Evolutionary conservation across 92 coral and sea anemone genomes (phyloP).

Genomic region (Paramuricea clavata): DNA sequence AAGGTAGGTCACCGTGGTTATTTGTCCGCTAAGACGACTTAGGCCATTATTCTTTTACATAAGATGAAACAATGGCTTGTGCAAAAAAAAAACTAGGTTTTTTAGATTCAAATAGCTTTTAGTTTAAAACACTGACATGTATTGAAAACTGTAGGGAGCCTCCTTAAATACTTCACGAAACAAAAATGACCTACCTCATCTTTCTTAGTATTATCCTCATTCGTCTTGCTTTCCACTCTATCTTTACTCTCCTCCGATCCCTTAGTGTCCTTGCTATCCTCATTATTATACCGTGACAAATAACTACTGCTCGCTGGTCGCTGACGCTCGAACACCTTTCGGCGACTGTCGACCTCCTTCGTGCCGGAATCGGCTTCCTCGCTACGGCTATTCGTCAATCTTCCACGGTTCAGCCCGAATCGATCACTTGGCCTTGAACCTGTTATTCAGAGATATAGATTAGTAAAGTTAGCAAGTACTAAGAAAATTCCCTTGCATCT

Average conservation of each 20-base stretch:
- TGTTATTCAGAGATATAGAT: not conserved
- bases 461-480: no score
- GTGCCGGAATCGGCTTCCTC: slow-evolving; percentile 23
- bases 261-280: slow-evolving; percentile 61
- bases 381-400: not conserved
- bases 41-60: no score
- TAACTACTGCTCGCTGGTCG: slow-evolving; percentile 26
- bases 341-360: slow-evolving; percentile 37
- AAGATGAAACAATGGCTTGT: no score
- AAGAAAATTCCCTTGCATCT: no score
- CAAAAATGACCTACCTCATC: slow-evolving; percentile 52
- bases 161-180: no score
- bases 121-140: no score
- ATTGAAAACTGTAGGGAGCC: no score
- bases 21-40: no score
- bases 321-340: slow-evolving; percentile 30
- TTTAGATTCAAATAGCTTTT: no score
- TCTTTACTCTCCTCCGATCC: slow-evolving; percentile 70
- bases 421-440: slow-evolving; percentile 5
- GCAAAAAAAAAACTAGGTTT: no score
- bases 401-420: not conserved
- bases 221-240: slow-evolving; percentile 42
- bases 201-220: slow-evolving; percentile 56
- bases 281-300: slow-evolving; percentile 6
- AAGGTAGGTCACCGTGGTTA: no score